phyloP scores from a whole-genome alignment of 1,140 invertebrate genomes.

The Hermetia illucens region DNA sequence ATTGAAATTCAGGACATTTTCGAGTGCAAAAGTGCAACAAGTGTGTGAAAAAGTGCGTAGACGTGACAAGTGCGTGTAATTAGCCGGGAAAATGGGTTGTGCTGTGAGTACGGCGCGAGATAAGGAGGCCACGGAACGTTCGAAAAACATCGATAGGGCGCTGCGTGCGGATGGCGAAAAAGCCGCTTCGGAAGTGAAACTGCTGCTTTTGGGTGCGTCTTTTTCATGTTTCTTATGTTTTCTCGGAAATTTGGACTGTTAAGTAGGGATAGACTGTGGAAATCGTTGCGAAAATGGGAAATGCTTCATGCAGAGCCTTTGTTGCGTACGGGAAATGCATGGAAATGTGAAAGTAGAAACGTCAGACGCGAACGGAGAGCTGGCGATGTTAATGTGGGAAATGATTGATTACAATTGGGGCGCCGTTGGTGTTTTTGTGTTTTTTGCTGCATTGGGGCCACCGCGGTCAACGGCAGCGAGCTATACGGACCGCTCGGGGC shows the following conservation, averaged over 20 bases:
- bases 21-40: slow-evolving; percentile 8
- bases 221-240: background rate
- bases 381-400: no score
- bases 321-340: no score
- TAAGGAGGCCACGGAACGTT: slow-evolving; percentile 68
- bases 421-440: no score
- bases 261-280: no score
- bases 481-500: no score
- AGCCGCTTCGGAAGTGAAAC: slow-evolving; percentile 75
- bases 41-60: slow-evolving; percentile 4
- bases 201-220: slow-evolving; percentile 64
- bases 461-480: no score
- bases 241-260: background rate
- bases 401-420: no score
- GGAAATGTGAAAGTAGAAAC: no score
- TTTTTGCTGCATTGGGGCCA: no score
- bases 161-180: slow-evolving; percentile 70
- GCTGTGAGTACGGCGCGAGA: slow-evolving; percentile 63
- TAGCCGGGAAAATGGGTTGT: slow-evolving; percentile 73
- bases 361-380: no score
- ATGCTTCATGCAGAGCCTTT: no score
- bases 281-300: no score
- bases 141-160: slow-evolving; percentile 80
- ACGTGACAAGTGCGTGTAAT: slow-evolving; percentile 11
- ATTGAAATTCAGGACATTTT: background rate